Conservation (phyloP, 2,113 vertebrate species). For the Aegotheles bennettii region DNA sequence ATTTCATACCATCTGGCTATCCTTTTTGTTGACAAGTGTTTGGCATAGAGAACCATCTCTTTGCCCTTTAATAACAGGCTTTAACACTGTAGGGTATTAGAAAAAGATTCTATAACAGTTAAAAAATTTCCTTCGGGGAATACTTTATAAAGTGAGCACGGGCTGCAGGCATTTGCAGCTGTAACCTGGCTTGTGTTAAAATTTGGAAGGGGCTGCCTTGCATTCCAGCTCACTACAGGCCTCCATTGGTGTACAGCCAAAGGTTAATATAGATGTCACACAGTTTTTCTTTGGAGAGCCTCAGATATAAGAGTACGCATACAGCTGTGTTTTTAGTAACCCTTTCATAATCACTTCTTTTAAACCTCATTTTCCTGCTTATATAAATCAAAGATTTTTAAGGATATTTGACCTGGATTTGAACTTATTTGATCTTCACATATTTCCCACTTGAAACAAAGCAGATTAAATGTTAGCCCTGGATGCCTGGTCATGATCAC, state of each 20-base stretch:
- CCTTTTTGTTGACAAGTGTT: conserved; percentile 78
- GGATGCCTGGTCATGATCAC: conserved; percentile 53
- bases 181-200: conserved; percentile 84
- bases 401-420: conserved; percentile 78
- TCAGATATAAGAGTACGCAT: conserved; percentile 63
- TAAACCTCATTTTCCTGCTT: conserved; percentile 75
- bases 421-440: conserved; percentile 75
- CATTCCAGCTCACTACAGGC: conserved; percentile 88
- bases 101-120: conserved; percentile 80
- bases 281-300: conserved; percentile 77
- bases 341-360: conserved; percentile 75
- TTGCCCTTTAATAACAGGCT: conserved; percentile 75
- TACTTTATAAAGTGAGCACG: conserved; percentile 70
- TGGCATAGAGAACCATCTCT: conserved; percentile 71
- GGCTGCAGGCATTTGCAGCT: conserved; percentile 78
- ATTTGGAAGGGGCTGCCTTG: conserved; percentile 79
- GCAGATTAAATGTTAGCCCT: conserved; percentile 65
- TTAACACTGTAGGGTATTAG: conserved; percentile 78
- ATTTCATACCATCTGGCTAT: conserved; percentile 74
- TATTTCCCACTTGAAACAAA: conserved; percentile 67
- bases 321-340: conserved; percentile 81
- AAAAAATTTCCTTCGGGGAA: conserved; percentile 76
- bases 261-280: conserved; percentile 97
- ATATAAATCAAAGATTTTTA: conserved; percentile 77
- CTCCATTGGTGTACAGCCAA: conserved; percentile 82